Percentiles rank a stretch among this genome's conserved stretches.
Evolutionary conservation across 2,797 vertebrate species (phyloP).

Genomic region (Limosa lapponica): DNA sequence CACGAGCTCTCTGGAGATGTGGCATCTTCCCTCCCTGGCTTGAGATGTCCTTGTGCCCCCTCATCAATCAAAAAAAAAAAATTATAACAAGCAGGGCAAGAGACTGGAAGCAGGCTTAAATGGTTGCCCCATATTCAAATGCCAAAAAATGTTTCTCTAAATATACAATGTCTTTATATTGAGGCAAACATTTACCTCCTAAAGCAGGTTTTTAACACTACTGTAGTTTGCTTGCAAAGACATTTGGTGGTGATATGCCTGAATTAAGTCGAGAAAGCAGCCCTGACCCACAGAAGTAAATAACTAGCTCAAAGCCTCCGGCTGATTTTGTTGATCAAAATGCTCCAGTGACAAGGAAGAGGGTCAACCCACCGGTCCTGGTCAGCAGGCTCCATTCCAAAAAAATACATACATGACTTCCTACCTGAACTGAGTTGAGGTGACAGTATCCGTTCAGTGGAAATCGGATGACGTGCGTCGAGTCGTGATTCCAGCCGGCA

Average conservation of each 20-base stretch:
- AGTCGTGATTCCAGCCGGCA: slow-evolving; percentile 98
- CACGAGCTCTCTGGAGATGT: background rate
- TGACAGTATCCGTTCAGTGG: slow-evolving; percentile 98
- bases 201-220: background rate
- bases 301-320: background rate
- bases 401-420: fast-evolving
- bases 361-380: background rate
- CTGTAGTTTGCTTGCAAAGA: background rate
- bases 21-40: background rate
- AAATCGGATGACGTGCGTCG: slow-evolving; percentile 97
- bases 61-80: background rate
- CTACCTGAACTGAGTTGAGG: slow-evolving; percentile 98
- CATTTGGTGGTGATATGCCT: background rate
- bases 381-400: background rate
- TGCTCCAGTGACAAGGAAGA: fast-evolving
- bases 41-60: background rate
- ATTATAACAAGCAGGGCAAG: background rate
- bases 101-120: background rate
- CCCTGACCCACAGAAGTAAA: background rate
- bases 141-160: background rate
- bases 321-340: background rate
- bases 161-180: background rate
- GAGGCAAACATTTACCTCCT: background rate
- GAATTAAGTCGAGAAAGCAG: background rate
- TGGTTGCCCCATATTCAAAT: background rate